phyloP scores from a whole-genome alignment of 1,140 invertebrate genomes.

The Meteorus sp. region DNA sequence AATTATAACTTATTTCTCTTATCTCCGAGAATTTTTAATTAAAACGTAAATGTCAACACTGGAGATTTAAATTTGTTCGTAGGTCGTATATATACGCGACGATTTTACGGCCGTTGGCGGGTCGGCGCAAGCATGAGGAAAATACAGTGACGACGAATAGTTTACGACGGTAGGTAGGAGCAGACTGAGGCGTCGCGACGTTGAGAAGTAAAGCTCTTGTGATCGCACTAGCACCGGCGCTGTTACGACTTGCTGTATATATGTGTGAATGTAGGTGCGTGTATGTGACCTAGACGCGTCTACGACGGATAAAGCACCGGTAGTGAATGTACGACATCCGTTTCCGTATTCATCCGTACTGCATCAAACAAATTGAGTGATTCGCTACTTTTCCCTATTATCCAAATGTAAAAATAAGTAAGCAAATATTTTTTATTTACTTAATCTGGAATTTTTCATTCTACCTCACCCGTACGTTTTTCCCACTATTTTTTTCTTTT shows the following conservation, averaged over 20 bases:
- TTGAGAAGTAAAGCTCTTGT: constrained; percentile 34
- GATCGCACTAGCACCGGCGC: constrained; percentile 32
- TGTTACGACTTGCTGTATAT: constrained; percentile 19
- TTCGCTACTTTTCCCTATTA: background rate
- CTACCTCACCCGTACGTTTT: too few species aligned
- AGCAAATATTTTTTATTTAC: background rate
- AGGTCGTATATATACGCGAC: background rate
- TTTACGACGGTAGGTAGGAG: constrained; percentile 45
- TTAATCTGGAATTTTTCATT: background rate
- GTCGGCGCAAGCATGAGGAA: constrained; percentile 32
- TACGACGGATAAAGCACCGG: too few species aligned
- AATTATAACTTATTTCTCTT: constrained; percentile 25
- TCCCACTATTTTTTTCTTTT: too few species aligned
- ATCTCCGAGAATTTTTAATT: background rate
- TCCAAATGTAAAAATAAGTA: background rate
- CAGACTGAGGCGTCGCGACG: constrained; percentile 54
- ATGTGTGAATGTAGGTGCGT: constrained; percentile 1
- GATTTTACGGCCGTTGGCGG: background rate
- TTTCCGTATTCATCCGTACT: background rate
- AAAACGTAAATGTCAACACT: too few species aligned
- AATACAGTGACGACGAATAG: too few species aligned
- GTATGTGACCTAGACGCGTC: too few species aligned
- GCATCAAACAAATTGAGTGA: constrained; percentile 13
- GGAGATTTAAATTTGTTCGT: background rate
- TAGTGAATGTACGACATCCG: background rate